Base-by-base conservation (phyloP, 2,888 invertebrate genomes). In the Itoplectis maculator region DNA sequence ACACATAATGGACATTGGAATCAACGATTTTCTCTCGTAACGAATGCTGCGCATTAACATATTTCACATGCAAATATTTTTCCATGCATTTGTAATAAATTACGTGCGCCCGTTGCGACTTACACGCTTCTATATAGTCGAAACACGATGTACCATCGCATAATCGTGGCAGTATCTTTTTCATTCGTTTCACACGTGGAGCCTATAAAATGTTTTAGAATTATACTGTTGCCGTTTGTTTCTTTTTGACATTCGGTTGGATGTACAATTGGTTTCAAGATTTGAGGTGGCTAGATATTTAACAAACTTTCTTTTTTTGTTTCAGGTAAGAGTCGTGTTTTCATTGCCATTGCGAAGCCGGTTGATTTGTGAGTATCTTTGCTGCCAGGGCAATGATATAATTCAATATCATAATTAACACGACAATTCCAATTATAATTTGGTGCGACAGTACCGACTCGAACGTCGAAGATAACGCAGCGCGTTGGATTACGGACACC, bases 301-400 rank as follows among this genome's bases (percentile, higher is more conserved):
- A 63, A 54, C 23, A 35, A 0, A 37, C 51, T 70, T 70, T 37
- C 59, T 65, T 37, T 59, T 54, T 49, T 63, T 15, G 42, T 80
- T 76, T 65, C 80, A 75, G 75, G 74, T 80, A 65, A 80, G 80
- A 45, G 37, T 63, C 54, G 6, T 13, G 13, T 54, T 20, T 54
- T 40, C 1, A 20, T 13, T 40, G 20, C 18, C 20, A 11, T 15
- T 37, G 9, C 6, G 18, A 3, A 13, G 40, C 37, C 40, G 9
- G 11, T 11, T n/a, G 11, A 59, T 37, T 59, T 9, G 59, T 59
- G 35, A 59, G 59, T 59, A 59, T 9, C 5, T n/a, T n/a, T n/a
- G n/a, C n/a, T n/a, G n/a, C n/a, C n/a, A n/a, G n/a, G n/a, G n/a
- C n/a, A n/a, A n/a, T n/a, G n/a, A n/a, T n/a, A n/a, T n/a, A n/a